Evolutionary conservation across 2,113 vertebrate species (phyloP).

Genomic region (Echinops telfairi): DNA sequence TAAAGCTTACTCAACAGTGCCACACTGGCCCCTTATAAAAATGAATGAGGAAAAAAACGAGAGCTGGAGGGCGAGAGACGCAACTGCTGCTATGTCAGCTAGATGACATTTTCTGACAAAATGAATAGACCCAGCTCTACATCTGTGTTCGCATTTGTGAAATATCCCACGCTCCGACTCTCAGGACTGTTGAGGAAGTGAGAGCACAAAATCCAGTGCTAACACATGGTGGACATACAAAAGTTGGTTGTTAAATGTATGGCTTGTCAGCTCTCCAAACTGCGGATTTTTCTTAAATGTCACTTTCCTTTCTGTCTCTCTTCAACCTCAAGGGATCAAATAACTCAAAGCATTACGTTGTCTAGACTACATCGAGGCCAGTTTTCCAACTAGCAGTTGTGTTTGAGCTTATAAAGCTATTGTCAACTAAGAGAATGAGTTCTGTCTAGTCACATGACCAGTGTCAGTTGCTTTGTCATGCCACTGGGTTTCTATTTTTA

Average conservation of each 20-base stretch:
- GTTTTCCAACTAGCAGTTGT: neutral
- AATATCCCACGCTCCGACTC: neutral
- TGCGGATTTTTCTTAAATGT: neutral
- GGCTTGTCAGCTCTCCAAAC: neutral
- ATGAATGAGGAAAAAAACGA: neutral
- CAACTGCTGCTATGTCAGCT: neutral
- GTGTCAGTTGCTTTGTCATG: neutral
- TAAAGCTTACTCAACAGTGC: too few relatives aligned
- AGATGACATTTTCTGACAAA: neutral
- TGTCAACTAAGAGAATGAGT: neutral
- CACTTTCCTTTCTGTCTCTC: neutral
- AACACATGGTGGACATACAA: neutral
- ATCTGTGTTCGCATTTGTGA: neutral
- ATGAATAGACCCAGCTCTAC: neutral
- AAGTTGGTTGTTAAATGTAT: neutral
- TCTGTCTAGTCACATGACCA: neutral
- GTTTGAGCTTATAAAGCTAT: neutral
- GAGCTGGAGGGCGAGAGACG: neutral
- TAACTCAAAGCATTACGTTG: neutral
- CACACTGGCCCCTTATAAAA: neutral
- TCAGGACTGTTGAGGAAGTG: neutral
- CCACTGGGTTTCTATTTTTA: neutral
- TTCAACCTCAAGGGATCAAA: neutral
- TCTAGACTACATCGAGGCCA: conserved; percentile 9
- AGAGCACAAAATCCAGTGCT: too few relatives aligned